phyloP scores from a whole-genome alignment of 1,140 invertebrate species.

The Euborellia annulipes region DNA sequence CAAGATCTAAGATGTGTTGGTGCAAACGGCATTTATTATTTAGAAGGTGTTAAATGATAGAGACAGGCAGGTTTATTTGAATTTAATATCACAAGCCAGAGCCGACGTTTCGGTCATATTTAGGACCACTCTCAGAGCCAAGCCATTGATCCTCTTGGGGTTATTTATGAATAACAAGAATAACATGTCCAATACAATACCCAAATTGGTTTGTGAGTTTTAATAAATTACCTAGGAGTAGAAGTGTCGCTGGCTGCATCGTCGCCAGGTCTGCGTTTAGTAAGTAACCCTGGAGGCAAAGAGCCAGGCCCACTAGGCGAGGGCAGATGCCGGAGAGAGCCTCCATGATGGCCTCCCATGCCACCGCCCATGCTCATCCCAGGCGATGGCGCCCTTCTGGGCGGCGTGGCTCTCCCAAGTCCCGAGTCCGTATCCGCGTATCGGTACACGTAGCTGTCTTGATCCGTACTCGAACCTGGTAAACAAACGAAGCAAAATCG shows the following conservation, averaged over 20 bases:
- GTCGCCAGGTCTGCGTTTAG: conserved; percentile 58
- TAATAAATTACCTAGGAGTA: conserved; percentile 10
- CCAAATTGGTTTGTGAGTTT: too few species aligned
- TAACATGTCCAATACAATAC: too few species aligned
- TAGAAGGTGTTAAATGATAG: too few species aligned
- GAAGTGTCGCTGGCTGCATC: conserved; percentile 66
- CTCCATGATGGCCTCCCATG: too few species aligned
- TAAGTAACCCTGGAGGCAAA: conserved; percentile 62
- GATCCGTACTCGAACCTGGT: conserved; percentile 33
- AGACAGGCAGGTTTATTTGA: too few species aligned
- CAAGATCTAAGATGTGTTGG: too few species aligned
- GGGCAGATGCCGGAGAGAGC: conserved; percentile 38
- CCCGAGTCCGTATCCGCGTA: conserved; percentile 59
- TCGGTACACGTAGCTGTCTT: conserved; percentile 32
- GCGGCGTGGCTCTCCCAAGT: conserved; percentile 61
- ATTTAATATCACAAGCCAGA: too few species aligned
- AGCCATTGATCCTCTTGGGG: too few species aligned
- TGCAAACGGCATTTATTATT: too few species aligned
- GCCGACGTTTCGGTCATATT: too few species aligned
- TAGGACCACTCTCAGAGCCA: too few species aligned
- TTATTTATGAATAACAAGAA: too few species aligned
- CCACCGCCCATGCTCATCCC: conserved; percentile 38
- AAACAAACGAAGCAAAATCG: background rate
- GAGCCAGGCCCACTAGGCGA: conserved; percentile 63
- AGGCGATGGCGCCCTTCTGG: conserved; percentile 60